Conservation (phyloP, 2,113 vertebrate species). For the Alosa alosa region DNA sequence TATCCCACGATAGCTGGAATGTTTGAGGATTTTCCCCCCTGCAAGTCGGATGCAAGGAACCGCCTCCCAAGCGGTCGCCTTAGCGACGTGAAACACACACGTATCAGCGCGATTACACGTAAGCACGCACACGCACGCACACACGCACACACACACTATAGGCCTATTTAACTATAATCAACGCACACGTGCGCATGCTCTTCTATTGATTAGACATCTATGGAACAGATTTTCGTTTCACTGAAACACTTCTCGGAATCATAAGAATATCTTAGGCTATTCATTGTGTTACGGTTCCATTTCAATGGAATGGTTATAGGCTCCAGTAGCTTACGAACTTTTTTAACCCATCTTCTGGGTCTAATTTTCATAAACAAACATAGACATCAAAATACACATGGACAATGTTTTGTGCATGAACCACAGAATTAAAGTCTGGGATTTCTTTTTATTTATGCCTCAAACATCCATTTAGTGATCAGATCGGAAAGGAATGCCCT, state of each 20-base stretch:
- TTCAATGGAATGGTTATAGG: constrained; percentile 24
- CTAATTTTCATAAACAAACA: not conserved
- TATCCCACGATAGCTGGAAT: not conserved
- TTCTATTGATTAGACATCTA: not conserved
- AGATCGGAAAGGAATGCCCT: not conserved
- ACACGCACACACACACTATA: not conserved
- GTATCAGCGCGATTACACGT: not conserved
- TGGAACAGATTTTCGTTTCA: not conserved
- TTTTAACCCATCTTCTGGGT: not conserved
- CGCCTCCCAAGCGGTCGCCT: constrained; percentile 53
- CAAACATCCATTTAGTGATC: constrained; percentile 39
- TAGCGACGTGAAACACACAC: constrained; percentile 39
- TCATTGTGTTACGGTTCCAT: constrained; percentile 48
- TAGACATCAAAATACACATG: constrained; percentile 8
- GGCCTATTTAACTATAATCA: not conserved
- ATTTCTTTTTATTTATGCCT: constrained; percentile 30
- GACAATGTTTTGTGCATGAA: constrained; percentile 12
- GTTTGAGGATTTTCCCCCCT: constrained; percentile 4
- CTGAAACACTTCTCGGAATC: constrained; percentile 17
- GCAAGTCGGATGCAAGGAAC: constrained; percentile 34
- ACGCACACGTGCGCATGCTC: not conserved
- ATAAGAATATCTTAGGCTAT: constrained; percentile 55
- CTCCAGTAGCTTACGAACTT: constrained; percentile 19
- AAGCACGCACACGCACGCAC: not conserved
- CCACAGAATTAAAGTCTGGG: constrained; percentile 45